These are phyloP conservation scores for Polypedilum vanderplanki DNA, from an alignment of 1,140 invertebrate genomes.

Conservation along the genomic window DNA sequence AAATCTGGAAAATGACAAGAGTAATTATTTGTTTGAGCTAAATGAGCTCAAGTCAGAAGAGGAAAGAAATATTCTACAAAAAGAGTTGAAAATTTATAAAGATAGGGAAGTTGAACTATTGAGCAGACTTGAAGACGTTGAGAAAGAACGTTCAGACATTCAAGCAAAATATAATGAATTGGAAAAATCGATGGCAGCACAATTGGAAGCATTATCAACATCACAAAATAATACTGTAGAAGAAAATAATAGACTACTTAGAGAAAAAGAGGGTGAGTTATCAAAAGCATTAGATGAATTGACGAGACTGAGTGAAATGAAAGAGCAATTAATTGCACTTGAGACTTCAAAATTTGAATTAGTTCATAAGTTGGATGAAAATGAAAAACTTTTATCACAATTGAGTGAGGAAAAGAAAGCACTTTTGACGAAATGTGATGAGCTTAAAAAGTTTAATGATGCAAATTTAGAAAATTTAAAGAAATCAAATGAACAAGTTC, in stretches of 20 bases:
- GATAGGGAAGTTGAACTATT: slow-evolving; percentile 39
- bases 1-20: slow-evolving; percentile 37
- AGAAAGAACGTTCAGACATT: slow-evolving; percentile 43
- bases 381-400: background rate
- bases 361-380: background rate
- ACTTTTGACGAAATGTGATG: background rate
- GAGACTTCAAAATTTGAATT: slow-evolving; percentile 34
- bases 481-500: background rate
- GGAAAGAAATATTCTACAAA: slow-evolving; percentile 40
- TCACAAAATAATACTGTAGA: background rate
- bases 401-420: background rate
- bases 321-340: slow-evolving; percentile 31
- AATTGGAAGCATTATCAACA: background rate
- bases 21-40: slow-evolving; percentile 35
- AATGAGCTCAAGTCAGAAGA: slow-evolving; percentile 46
- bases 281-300: background rate
- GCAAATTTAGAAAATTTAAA: background rate
- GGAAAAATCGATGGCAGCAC: background rate
- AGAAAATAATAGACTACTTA: background rate
- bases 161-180: slow-evolving; percentile 41
- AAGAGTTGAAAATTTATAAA: slow-evolving; percentile 42
- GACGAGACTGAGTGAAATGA: slow-evolving; percentile 31
- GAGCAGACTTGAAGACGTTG: slow-evolving; percentile 40
- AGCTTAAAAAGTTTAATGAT: background rate
- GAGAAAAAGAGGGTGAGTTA: background rate